A percentile compares a stretch with the other conserved stretches of the same genome.
Conservation (phyloP, 1,140 invertebrate genomes). For the Diachasmimorpha longicaudata region DNA sequence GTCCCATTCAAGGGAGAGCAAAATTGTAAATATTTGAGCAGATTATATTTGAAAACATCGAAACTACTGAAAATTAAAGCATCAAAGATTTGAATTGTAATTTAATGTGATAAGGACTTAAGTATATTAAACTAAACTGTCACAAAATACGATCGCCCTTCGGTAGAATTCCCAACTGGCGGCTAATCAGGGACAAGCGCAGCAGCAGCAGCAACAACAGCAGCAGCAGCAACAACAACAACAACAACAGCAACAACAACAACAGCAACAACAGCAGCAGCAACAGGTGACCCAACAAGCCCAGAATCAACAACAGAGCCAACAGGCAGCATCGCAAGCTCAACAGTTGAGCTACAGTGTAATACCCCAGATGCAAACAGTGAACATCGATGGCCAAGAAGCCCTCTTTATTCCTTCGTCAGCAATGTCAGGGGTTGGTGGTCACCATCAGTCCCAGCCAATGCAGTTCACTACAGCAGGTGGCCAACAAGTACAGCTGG, state of each 20-base stretch:
- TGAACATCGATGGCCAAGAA: conserved; percentile 92
- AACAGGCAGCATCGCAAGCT: conserved; percentile 61
- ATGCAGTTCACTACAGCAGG: conserved; percentile 58
- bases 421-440: conserved; percentile 51
- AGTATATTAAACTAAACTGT: too few species aligned
- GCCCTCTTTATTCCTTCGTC: conserved; percentile 83
- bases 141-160: not conserved
- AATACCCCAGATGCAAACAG: conserved; percentile 79
- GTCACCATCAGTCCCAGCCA: conserved; percentile 53
- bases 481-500: conserved; percentile 62
- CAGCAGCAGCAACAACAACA: conserved; percentile 54
- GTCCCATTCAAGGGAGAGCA: too few species aligned
- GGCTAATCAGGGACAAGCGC: conserved; percentile 43
- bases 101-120: too few species aligned
- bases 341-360: conserved; percentile 70
- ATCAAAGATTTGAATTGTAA: too few species aligned
- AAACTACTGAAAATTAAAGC: too few species aligned
- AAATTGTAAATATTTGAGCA: too few species aligned
- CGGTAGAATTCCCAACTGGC: conserved; percentile 52
- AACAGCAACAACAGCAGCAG: conserved; percentile 46
- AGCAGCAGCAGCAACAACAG: conserved; percentile 59
- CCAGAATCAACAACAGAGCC: conserved; percentile 51
- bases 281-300: conserved; percentile 63
- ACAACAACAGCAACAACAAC: conserved; percentile 52
- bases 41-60: too few species aligned